Conservation (phyloP, 2,113 vertebrate genomes). For the Prolemur simus region DNA sequence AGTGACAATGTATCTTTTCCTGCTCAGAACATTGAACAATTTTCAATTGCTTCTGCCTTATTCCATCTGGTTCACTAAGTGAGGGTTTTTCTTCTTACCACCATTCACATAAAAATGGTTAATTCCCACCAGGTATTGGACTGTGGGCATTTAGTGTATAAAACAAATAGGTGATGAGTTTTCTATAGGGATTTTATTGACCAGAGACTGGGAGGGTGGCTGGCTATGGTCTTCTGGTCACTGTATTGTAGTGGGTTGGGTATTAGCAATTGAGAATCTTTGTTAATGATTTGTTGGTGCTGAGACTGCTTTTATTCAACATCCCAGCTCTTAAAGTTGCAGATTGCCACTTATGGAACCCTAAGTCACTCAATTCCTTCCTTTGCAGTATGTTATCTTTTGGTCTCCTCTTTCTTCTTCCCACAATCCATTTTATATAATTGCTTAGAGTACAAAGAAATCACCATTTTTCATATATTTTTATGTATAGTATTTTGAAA, state of each 20-base stretch:
- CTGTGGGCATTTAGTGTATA: neutral
- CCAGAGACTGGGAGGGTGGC: neutral
- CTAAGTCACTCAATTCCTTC: neutral
- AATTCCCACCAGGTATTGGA: neutral
- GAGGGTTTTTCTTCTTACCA: neutral
- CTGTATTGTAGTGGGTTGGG: neutral
- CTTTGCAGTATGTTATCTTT: neutral
- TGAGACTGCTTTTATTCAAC: neutral
- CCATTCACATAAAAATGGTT: neutral
- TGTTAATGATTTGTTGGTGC: neutral
- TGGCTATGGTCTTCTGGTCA: neutral
- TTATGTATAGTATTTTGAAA: neutral
- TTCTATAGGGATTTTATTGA: neutral
- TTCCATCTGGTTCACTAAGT: no score
- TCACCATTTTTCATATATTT: neutral
- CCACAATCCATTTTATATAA: neutral
- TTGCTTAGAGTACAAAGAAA: neutral
- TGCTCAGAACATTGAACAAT: neutral
- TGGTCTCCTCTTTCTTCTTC: neutral
- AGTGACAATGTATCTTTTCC: neutral
- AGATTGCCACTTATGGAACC: neutral
- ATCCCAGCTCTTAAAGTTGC: neutral
- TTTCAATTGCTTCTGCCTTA: neutral
- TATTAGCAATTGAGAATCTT: neutral
- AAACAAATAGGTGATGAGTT: neutral